Base-by-base conservation (phyloP, 2,888 invertebrate genomes). In the Dusona sp. region DNA sequence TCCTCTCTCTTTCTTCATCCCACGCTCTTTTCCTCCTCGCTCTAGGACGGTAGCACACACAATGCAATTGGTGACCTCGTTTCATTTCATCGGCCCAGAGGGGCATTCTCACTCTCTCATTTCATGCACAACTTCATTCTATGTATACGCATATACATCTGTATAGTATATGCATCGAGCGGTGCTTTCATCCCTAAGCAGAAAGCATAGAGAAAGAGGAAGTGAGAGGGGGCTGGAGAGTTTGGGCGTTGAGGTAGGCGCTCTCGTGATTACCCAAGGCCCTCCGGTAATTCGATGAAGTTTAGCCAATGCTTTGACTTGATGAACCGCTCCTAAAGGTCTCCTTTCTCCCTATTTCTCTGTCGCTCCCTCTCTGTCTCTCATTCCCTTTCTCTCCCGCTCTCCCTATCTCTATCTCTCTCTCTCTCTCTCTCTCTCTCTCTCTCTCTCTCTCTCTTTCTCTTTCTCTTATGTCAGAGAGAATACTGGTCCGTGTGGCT, bases 61-160 rank as follows among this genome's bases (percentile, higher is more conserved):
- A 91, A 91, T 90, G 85, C 88, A 88, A 90, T 91, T 89, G 88
- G 86, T 88, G 89, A 88, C 89, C 89, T 87, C 88, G 87, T 90
- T 90, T 88, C 87, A 72, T 88, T 88, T 88, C 84, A 88, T 81
- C 89, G 77, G 88, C 79, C 88, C 87, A 79, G 79, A 45, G 86
- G 78, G 83, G 77, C 67, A 51, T 51, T 29, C 67, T 78, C 81
- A 51, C 48, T 74, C 72, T 36, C 36, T 79, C 68, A 65, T 74
- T 81, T 54, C 51, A 73, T 65, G 67, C 51, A 65, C 65, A 79
- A 79, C 64, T 64, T 48, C 42, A 42, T 16, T 38, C 29, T 13
- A 45, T 64, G 19, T 64, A 33, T 11, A 75, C 33, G n/a, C 48
- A 33, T 48, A 75, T 65, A 33, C 36, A 78, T 73, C 13, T 73